Percentiles rank a stretch among this genome's conserved stretches.
These are phyloP conservation scores for Anas flavirostris DNA, from an alignment of 2,797 vertebrate genomes.

Conservation along the genomic window DNA sequence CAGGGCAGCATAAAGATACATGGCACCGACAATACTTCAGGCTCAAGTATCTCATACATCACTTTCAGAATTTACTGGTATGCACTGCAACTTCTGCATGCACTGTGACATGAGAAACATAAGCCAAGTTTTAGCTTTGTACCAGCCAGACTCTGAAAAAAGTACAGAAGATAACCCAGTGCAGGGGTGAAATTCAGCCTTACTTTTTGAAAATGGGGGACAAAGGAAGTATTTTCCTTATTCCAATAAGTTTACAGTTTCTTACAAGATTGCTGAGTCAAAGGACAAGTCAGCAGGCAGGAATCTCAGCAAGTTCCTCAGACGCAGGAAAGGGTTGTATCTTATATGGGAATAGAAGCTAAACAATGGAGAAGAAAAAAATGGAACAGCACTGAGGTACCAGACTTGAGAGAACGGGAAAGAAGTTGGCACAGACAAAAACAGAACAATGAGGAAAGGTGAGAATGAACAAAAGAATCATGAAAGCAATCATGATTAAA, in stretches of 20 bases:
- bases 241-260: background rate
- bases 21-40: rapidly evolving
- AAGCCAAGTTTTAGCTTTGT: background rate
- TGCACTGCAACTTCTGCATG: background rate
- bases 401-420: background rate
- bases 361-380: background rate
- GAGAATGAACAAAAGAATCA: background rate
- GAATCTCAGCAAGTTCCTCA: background rate
- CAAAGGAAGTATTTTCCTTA: background rate
- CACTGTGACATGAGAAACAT: background rate
- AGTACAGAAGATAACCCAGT: background rate
- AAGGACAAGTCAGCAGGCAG: background rate
- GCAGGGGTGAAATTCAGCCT: background rate
- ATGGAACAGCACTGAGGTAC: background rate
- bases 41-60: background rate
- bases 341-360: background rate
- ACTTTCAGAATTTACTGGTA: background rate
- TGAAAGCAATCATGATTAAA: background rate
- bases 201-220: background rate
- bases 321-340: background rate
- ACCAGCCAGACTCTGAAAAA: background rate
- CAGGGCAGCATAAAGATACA: background rate
- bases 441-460: background rate
- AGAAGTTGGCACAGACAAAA: background rate
- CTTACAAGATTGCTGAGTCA: background rate